Evolutionary conservation across 1,140 invertebrate genomes (phyloP), one percentile per base, ranked within the genome.

Genomic region (Drosophila micromelanica): DNA sequence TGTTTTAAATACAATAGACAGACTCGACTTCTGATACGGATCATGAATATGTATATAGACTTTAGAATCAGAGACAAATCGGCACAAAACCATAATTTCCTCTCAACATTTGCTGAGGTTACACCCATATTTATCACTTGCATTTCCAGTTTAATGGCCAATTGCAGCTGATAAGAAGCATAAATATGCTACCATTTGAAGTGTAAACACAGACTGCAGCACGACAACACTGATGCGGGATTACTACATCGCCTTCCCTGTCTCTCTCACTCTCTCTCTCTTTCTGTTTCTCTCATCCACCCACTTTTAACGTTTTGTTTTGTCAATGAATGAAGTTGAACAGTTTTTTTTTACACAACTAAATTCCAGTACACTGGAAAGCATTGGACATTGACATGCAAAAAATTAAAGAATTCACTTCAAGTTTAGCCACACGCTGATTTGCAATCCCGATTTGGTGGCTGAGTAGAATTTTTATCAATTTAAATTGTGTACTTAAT

Each of bases 401-500:
- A 62, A 46, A 55, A 61, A 40, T 64, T 84, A 45, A 48, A 52
- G 48, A 63, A 30, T 40, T 11, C 48, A 68, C 51, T 56, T 62
- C 60, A 38, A 7, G 23, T 13, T 43, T 32, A 48, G 38, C n/a
- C 55, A 27, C 59, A 38, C 73, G 38, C 27, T 65, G 30, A 11
- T 32, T 20, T 62, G 60, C 51, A 56, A 32, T 45, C 67, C 49
- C 45, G 42, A 74, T 74, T 61, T 51, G 23, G 38, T 65, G 52
- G 57, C 65, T 54, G 61, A 69, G 64, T 71, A 59, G 46, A 54
- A 64, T 70, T 81, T 87, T 86, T 86, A 87, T 86, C 81, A 86
- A 78, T 81, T 87, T 81, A 81, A 87, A 75, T 81, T 87, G 78
- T 85, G 78, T 87, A 87, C 80, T 76, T 73, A 85, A 85, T 69